These are phyloP conservation scores for Maconellicoccus hirsutus DNA, from an alignment of 1,140 invertebrate genomes.

Conservation along the genomic window DNA sequence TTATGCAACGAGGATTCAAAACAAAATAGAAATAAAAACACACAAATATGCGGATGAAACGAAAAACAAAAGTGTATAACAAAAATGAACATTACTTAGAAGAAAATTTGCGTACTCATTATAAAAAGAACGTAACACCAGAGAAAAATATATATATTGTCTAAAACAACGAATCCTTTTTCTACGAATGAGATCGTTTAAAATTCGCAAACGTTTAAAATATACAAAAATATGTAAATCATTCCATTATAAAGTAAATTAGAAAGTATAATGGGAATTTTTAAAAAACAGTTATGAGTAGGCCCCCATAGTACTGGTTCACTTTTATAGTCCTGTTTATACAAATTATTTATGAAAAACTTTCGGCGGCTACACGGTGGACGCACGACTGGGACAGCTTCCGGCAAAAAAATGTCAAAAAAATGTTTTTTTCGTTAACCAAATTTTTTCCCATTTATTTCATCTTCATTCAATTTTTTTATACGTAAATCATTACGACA, in stretches of 20 bases:
- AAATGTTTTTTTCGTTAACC: not conserved
- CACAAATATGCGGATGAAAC: too few relatives aligned
- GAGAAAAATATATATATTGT: not conserved
- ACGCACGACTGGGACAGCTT: not conserved
- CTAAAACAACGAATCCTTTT: conserved; percentile 9
- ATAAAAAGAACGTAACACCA: not conserved
- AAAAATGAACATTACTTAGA: conserved; percentile 1
- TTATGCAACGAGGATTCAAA: too few relatives aligned
- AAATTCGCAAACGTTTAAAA: not conserved
- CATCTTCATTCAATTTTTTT: not conserved
- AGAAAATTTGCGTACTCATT: conserved; percentile 9
- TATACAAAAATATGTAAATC: conserved; percentile 10
- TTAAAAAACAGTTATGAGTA: conserved; percentile 6
- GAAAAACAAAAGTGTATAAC: not conserved
- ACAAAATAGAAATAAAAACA: not conserved
- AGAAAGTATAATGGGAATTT: conserved; percentile 1
- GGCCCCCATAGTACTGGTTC: not conserved
- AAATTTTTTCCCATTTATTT: not conserved
- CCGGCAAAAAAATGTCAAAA: not conserved
- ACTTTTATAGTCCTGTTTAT: not conserved
- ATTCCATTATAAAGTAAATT: conserved; percentile 10
- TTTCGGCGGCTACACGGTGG: not conserved
- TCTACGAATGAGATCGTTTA: conserved; percentile 4
- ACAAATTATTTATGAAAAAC: not conserved
- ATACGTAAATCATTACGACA: not conserved